Base-by-base conservation (phyloP, 2,797 vertebrate species). In the Thalassophryne amazonica region DNA sequence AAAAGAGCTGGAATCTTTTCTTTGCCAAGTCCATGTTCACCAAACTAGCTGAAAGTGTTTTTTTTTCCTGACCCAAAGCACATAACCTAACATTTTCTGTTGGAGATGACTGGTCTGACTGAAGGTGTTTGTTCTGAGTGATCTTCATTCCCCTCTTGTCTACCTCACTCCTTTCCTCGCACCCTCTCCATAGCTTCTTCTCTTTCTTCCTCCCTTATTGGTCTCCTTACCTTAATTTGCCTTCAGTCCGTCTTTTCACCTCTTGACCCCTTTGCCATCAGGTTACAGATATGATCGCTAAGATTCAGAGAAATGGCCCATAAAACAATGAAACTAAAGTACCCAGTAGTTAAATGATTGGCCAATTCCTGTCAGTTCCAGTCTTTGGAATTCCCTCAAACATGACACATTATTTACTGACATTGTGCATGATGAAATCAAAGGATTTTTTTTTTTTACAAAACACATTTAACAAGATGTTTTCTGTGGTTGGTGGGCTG, bases 221-320 rank as follows among this genome's bases (percentile, higher is more conserved):
- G 0, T 7, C 5, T 22, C 11, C 12, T 54, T 13, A 9, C 32
- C 11, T 24, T 31, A 14, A 45, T 35, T 51, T 18, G 5, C 31
- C 48, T 31, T 29, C 13, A 6, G 17, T 37, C 49, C n/a, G 17
- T 53, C 24, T 2, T 6, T 36, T 20, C 55, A 43, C 47, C 54
- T 39, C 30, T 40, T 45, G 51, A n/a, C 9, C 40, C 21, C 25
- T 35, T 55, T 56, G 48, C 63, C 69, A 35, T 61, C 45, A 20
- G 27, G 70, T 75, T 75, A 60, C 73, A 77, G 60, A 54, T 56
- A 60, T 64, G 52, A 63, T 74, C 46, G 69, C 46, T 25, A 33
- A 63, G 46, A 50, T 61, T 64, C 56, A 28, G 32, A 27, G 40
- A 65, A 73, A 56, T 63, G 42, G 17, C 23, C 39, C 42, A 51